Conservation (phyloP, 2,888 invertebrate genomes). For the Bombyx huttoni region DNA sequence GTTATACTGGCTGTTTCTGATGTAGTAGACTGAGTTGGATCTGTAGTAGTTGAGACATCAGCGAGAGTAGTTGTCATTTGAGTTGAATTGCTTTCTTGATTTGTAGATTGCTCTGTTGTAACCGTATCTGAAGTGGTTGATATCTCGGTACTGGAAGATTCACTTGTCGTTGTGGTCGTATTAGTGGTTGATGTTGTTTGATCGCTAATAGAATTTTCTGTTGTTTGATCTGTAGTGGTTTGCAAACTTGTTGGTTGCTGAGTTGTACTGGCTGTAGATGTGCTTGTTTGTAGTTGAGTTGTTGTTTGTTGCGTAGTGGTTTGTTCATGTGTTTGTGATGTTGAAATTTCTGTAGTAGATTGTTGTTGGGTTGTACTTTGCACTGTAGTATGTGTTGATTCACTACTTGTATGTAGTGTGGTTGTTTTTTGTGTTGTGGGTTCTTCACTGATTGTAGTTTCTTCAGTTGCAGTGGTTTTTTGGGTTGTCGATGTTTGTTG, state of each 20-base stretch:
- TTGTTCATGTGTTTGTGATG: constrained; percentile 8
- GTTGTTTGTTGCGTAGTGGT: constrained; percentile 14
- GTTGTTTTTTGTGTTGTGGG: constrained; percentile 14
- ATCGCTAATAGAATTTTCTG: constrained; percentile 9
- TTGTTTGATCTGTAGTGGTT: constrained; percentile 18
- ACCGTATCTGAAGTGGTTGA: constrained; percentile 12
- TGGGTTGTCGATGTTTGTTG: constrained; percentile 14
- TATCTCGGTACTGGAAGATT: constrained; percentile 14
- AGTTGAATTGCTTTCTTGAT: constrained; percentile 12
- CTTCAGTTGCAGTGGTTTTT: constrained; percentile 10
- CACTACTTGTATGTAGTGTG: constrained; percentile 7
- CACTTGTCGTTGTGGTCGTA: constrained; percentile 15
- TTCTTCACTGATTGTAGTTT: constrained; percentile 10
- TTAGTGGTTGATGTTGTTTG: constrained; percentile 9
- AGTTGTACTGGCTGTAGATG: constrained; percentile 4
- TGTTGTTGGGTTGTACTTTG: constrained; percentile 18
- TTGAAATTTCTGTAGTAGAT: constrained; percentile 9
- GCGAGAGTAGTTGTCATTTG: constrained; percentile 13
- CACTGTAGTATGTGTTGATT: constrained; percentile 14
- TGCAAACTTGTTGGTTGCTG: constrained; percentile 4
- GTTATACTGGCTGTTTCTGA: not conserved
- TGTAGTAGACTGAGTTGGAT: constrained; percentile 7
- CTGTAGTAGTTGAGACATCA: constrained; percentile 12
- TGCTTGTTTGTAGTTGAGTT: constrained; percentile 13
- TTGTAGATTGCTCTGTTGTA: constrained; percentile 11